Evolutionary conservation across 2,797 vertebrate genomes (phyloP), one percentile per base, ranked within the genome.

Genomic region (Anguilla megastoma): DNA sequence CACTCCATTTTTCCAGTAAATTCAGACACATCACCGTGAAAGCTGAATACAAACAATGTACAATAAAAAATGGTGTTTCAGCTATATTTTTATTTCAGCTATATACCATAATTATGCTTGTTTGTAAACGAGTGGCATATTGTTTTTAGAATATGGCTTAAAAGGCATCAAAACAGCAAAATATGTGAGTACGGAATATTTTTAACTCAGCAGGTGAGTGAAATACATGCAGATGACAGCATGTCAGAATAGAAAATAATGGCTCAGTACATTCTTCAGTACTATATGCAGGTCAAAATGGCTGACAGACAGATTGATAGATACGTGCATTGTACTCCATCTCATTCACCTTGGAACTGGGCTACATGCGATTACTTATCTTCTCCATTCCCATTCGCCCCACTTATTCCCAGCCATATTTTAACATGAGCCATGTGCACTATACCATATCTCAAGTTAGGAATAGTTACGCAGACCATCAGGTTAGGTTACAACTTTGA

Each of bases 401-500:
- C 4, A 48, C 14, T 82, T 45, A 9, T 24, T 82, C 79, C 24
- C 21, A 24, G 41, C 7, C 5, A 82, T 48, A 82, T 50, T 48
- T 50, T 18, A 82, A 82, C 21, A 1, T n/a, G 7, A 82, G 45
- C 4, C 33, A 21, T 9, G 45, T 48, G 45, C 21, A 24, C 79
- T 2, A 10, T 10, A 82, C 18, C 41, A 50, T 82, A 82, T 48
- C 3, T 48, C 4, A 48, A 24, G 79, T 82, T 82, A 24, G 45
- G 16, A 50, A 82, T 24, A n/a, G 41, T 48, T n/a, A 82, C 79
- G 0, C 79, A 21, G 79, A 12, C 1, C 36, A 82, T 48, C 41
- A 82, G 79, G 41, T 82, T n/a, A 48, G 79, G 16, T 82, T 50
- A 82, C 79, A 21, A 50, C 6, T 48, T 82, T 50, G 79, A 82